Percentiles rank a stretch among this genome's conserved stretches.
phyloP scores from a whole-genome alignment of 2,888 invertebrate genomes.

The Seladonia tumulorum region DNA sequence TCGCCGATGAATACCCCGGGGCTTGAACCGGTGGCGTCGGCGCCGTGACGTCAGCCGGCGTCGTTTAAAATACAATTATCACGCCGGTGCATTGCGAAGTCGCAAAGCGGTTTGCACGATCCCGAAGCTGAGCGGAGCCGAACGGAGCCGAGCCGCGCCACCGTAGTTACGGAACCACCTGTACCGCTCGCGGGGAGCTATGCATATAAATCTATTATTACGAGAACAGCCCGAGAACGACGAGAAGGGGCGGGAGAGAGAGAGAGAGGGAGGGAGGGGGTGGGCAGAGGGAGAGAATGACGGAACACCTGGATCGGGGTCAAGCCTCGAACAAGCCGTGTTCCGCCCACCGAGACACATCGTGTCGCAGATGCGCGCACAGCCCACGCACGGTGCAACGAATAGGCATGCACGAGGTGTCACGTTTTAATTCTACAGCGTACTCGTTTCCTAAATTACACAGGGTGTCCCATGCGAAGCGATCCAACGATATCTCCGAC shows the following conservation, averaged over 20 bases:
- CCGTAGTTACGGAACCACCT: conserved; percentile 54
- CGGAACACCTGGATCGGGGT: conserved; percentile 54
- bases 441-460: too few relatives aligned
- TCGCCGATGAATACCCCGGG: conserved; percentile 3
- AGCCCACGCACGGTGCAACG: neutral
- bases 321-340: conserved; percentile 42
- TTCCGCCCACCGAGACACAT: conserved; percentile 9
- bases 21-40: neutral
- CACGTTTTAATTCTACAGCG: too few relatives aligned
- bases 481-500: too few relatives aligned
- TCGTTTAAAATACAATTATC: conserved; percentile 52
- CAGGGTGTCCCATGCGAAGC: too few relatives aligned
- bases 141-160: neutral
- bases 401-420: too few relatives aligned
- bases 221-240: conserved; percentile 26
- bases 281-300: neutral
- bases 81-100: conserved; percentile 26
- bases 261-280: neutral
- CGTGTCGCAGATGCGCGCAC: neutral
- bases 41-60: neutral
- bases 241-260: neutral
- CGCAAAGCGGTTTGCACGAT: conserved; percentile 27
- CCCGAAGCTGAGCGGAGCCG: too few relatives aligned
- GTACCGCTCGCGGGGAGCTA: conserved; percentile 50
- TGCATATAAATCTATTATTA: conserved; percentile 62